Evolutionary conservation across 2,888 invertebrate species (phyloP).

Genomic region (Conchocele bisecta): DNA sequence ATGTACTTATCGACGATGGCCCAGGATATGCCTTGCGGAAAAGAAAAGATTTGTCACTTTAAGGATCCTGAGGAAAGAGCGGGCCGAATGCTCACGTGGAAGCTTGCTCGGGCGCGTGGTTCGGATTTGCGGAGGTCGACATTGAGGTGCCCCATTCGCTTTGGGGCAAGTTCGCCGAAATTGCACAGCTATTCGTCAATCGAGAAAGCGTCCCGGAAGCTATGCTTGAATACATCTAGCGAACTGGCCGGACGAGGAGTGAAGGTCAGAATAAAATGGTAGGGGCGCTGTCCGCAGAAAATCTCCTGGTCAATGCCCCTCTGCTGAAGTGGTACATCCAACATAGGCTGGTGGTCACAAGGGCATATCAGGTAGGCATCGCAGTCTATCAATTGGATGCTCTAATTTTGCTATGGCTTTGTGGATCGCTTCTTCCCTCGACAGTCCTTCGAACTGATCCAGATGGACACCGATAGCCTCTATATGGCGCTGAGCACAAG

Average conservation of each 20-base stretch:
- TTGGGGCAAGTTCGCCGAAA: background rate
- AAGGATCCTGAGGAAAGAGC: background rate
- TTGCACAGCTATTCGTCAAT: background rate
- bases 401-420: background rate
- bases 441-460: background rate
- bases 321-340: background rate
- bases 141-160: background rate
- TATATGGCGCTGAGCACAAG: background rate
- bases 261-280: background rate
- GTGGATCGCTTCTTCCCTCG: background rate
- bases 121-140: background rate
- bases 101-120: background rate
- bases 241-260: background rate
- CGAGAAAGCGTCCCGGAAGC: background rate
- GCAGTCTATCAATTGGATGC: slow-evolving; percentile 7
- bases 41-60: background rate
- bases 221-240: background rate
- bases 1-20: background rate
- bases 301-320: background rate
- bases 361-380: slow-evolving; percentile 1
- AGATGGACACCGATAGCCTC: background rate
- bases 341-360: background rate
- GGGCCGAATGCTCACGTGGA: background rate
- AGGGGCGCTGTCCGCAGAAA: background rate
- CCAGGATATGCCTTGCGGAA: background rate